Conservation (phyloP, 2,888 invertebrate genomes). For the Lacanobia wlatinum region DNA sequence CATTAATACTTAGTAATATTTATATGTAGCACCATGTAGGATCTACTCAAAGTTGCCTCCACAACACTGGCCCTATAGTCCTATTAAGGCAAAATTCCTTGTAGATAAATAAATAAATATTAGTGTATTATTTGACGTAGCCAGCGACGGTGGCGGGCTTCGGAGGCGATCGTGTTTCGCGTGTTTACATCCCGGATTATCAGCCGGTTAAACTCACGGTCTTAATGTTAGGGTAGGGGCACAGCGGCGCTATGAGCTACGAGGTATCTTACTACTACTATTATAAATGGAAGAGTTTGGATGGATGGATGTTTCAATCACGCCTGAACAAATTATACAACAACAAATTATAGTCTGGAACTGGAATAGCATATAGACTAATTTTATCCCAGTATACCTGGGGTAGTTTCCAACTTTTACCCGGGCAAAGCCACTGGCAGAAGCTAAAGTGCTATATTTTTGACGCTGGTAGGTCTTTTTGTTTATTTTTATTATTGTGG, state of each 20-base stretch:
- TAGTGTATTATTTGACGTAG: slow-evolving; percentile 64
- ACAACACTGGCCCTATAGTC: background rate
- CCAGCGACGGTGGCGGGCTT: slow-evolving; percentile 65
- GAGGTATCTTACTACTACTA: background rate
- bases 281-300: background rate
- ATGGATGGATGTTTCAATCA: no score
- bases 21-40: background rate
- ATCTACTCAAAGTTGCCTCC: background rate
- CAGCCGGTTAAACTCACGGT: slow-evolving; percentile 87
- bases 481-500: no score
- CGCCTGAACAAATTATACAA: no score
- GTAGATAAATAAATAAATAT: slow-evolving; percentile 62
- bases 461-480: no score
- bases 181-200: slow-evolving; percentile 89
- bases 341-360: no score
- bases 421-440: no score
- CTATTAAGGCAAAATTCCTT: slow-evolving; percentile 40
- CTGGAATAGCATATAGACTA: no score
- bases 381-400: no score
- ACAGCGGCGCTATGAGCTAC: slow-evolving; percentile 61
- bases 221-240: slow-evolving; percentile 70
- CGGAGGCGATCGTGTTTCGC: slow-evolving; percentile 89
- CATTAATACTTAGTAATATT: no score
- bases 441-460: no score
- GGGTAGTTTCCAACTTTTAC: no score